phyloP scores from a whole-genome alignment of 2,888 invertebrate species.

The Cynaeus angustus region DNA sequence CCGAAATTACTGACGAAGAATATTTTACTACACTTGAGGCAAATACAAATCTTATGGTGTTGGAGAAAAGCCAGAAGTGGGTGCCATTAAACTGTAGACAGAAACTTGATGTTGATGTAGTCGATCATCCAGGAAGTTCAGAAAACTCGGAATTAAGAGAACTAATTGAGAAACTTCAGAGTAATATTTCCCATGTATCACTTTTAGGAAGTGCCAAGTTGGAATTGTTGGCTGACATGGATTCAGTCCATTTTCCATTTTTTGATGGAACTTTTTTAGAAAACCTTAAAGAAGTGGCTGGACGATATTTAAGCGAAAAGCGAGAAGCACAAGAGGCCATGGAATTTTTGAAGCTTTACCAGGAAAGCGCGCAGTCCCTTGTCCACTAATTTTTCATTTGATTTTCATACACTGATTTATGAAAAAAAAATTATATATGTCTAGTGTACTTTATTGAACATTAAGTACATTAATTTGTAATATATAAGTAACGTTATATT shows the following conservation, averaged over 20 bases:
- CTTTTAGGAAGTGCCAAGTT: conserved; percentile 88
- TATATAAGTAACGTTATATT: no score
- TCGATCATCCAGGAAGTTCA: conserved; percentile 61
- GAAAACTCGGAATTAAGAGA: conserved; percentile 79
- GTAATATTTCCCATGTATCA: conserved; percentile 89
- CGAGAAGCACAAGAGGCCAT: conserved; percentile 90
- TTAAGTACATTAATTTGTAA: no score
- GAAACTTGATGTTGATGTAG: conserved; percentile 72
- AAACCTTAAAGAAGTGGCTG: conserved; percentile 88
- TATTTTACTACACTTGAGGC: conserved; percentile 93
- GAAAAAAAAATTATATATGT: no score
- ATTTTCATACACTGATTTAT: no score
- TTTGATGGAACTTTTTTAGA: conserved; percentile 85
- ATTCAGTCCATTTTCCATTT: conserved; percentile 85
- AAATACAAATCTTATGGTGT: conserved; percentile 89
- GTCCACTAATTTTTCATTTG: no score
- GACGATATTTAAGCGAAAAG: conserved; percentile 82
- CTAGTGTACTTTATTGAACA: no score
- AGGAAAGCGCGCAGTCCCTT: conserved; percentile 62
- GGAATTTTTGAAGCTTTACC: conserved; percentile 86
- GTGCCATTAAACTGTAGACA: conserved; percentile 77
- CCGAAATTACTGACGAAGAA: conserved; percentile 96
- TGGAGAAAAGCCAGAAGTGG: conserved; percentile 85
- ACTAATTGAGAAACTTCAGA: conserved; percentile 83
- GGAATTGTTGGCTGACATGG: conserved; percentile 91